phyloP scores from a whole-genome alignment of 2,888 invertebrate genomes.

The Cephus rjabovi region DNA sequence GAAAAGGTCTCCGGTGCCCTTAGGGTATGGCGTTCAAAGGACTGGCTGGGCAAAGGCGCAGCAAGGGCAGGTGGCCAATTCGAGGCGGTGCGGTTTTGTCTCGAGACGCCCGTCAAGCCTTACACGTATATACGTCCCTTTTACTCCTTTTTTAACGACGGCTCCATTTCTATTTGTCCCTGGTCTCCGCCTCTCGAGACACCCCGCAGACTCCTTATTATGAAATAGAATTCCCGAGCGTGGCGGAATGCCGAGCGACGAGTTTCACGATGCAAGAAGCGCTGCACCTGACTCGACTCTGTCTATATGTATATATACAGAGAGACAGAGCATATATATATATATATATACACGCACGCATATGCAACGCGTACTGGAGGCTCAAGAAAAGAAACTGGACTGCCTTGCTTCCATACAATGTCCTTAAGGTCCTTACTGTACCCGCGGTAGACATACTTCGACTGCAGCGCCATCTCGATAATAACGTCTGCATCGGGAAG shows the following conservation, averaged over 20 bases:
- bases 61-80: not conserved
- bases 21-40: slow-evolving; percentile 7
- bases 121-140: not conserved
- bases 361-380: slow-evolving; percentile 3
- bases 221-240: slow-evolving; percentile 52
- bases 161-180: not conserved
- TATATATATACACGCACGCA: not conserved
- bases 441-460: not conserved
- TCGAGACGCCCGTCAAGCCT: not conserved
- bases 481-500: not conserved
- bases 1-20: slow-evolving; percentile 12
- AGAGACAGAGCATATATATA: not conserved
- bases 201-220: slow-evolving; percentile 31
- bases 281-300: slow-evolving; percentile 11
- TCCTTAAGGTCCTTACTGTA: not conserved
- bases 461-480: not conserved
- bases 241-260: slow-evolving; percentile 49
- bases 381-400: slow-evolving; percentile 14
- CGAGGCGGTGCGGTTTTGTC: not conserved
- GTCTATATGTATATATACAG: not conserved
- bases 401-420: slow-evolving; percentile 26
- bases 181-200: not conserved
- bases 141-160: slow-evolving; percentile 3
- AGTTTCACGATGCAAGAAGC: slow-evolving; percentile 48
- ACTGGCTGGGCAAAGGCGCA: slow-evolving; percentile 9